Evolutionary conservation across 1,140 invertebrate genomes (phyloP), one percentile per base, ranked within the genome.

Genomic region (Drosophila aff.): DNA sequence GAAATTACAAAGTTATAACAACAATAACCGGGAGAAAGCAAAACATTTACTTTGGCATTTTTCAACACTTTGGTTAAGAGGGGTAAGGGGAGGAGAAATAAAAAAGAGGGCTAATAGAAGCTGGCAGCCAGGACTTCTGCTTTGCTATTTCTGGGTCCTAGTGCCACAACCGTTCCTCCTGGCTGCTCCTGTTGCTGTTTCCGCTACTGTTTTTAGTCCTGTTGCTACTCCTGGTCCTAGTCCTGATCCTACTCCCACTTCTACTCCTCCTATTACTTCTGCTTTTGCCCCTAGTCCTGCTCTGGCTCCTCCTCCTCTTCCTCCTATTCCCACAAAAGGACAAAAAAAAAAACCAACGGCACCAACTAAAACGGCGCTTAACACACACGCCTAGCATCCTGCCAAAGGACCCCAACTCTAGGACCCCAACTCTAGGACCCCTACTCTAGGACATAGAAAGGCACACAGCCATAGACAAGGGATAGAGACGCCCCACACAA

Each of bases 21-120:
- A 90, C 85, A 90, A 85, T 84, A 90, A 73, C 38, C 40, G 44
- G 46, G 58, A 46, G 77, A 40, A 79, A 82, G 75, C 82, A 89
- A 84, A 89, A 89, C 81, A 84, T 90, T 89, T 84, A 73, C 85
- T 90, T 90, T 74, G 82, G 73, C 65, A 82, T 89, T 89, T 89
- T 90, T 82, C 47, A 77, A 81, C 85, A 90, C 85, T 75, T 80
- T 77, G 47, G 50, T 31, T 44, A 73, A 15, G 52, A 7, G 53
- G 43, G 49, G 31, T 10, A 9, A 33, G 11, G 11, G 11, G 1
- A 8, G 44, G 9, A 67, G 46, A 63, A 57, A 52, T 46, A 38
- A 23, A 62, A 9, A 36, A 4, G 7, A 26, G 33, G 36, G 3
- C 2, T 28, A 23, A 53, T 23, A 16, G 49, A 18, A 44, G 16